Base-by-base conservation (phyloP, 2,888 invertebrate genomes). In the Ptychoptera contaminata region DNA sequence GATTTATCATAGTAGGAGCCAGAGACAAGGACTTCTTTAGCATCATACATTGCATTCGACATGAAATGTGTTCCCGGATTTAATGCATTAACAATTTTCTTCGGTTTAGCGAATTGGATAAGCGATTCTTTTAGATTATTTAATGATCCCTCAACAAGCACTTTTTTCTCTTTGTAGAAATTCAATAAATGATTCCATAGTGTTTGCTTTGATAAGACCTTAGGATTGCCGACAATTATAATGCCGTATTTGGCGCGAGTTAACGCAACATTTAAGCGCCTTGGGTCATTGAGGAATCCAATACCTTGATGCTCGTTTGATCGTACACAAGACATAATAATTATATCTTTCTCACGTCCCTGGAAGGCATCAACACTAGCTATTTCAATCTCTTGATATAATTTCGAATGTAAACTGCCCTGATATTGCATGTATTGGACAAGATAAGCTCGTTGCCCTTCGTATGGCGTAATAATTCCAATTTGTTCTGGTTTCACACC, bases 281-380 rank as follows among this genome's bases (percentile, higher is more conserved):
- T 74, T 0, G 98, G 97, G 65, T 99, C 98, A 60, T 94, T 96
- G 35, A 99, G 71, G 63, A 99, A 99, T 1, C 98, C 98, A 56
- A 99, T 98, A 36, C 94, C 97, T 62, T 97, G 96, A 58, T 96
- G 91, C 59, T 97, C 97, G 61, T 98, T 98, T 7, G 96, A 93
- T 43, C 98, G 77, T 2, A 99, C 98, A 66, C 97, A 98, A 0
- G 96, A 96, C 83, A 99, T 88, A 44, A 99, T 93, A 52, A 99
- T 98, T 46, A 97, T 87, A 59, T 99, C 98, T 59, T 99, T 99
- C 61, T 99, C 98, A 41, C 98, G 74, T 0, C 98, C 98, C 65
- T 97, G 96, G 65, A 99, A 99, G 0, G 98, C 98, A 65, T 99
- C 98, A 3, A 99, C 98, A 66, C 94, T 96, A 8, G 97, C 98